Evolutionary conservation across 2,797 vertebrate species (phyloP), one percentile per base, ranked within the genome.

Genomic region (Pipistrellus kuhlii): DNA sequence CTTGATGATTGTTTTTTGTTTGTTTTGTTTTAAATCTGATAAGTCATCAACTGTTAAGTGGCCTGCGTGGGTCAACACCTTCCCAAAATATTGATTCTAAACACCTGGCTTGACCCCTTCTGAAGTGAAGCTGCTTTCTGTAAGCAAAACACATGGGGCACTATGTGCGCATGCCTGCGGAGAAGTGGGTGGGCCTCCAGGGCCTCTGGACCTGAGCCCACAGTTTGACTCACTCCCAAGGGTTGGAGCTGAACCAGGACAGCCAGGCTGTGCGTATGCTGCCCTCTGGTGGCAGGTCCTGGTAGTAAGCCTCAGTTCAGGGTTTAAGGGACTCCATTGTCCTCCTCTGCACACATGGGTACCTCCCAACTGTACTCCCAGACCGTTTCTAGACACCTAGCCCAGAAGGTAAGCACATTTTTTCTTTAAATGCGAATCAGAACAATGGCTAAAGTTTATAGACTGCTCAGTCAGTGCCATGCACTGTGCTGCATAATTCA

Each of bases 231-330:
- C 59, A 41, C 62, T 44, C n/a, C n/a, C n/a, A 10, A 25, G 53
- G 0, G 20, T 32, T 10, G 3, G 27, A 27, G 17, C 6, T 27
- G 6, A n/a, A 11, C 8, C 3, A 4, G 38, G 46, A 32, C 27
- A n/a, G n/a, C 25, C 20, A 3, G 21, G 35, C n/a, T 90, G 55
- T 25, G 32, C 21, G 17, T 75, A 4, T 84, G 64, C 71, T 89
- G 75, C 89, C 77, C 66, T 55, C 94, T 95, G 59, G 48, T 81
- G 89, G 66, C 14, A 21, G n/a, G 18, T 30, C 77, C 57, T 76
- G 35, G 38, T 62, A 83, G 13, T n/a, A 20, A 53, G n/a, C 55
- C 46, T 30, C 1, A 3, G 17, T 81, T 44, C 59, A 57, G 38
- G 17, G 6, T 59, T 38, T n/a, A 55, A 23, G 57, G 69, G n/a